Evolutionary conservation across 2,113 vertebrate genomes (phyloP).

Genomic region (Speoplatyrhinus poulsoni): DNA sequence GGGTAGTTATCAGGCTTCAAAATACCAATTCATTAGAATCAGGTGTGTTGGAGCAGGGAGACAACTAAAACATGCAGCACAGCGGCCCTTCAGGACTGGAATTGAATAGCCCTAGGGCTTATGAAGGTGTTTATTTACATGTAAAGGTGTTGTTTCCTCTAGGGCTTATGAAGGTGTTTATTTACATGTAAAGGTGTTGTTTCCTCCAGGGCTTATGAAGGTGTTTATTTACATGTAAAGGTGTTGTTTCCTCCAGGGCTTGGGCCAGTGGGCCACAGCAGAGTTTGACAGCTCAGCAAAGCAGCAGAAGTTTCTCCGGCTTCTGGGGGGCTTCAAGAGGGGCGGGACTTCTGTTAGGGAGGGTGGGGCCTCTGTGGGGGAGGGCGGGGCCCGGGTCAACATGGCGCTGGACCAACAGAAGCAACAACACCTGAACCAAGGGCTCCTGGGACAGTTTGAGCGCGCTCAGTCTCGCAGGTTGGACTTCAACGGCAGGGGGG

Average conservation of each 20-base stretch:
- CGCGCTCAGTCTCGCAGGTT: conserved; percentile 80
- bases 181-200: background rate
- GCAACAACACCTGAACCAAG: conserved; percentile 78
- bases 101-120: no score
- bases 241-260: conserved; percentile 46
- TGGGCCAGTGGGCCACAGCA: conserved; percentile 92
- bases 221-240: no score
- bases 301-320: conserved; percentile 87
- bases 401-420: conserved; percentile 83
- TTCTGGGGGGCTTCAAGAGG: conserved; percentile 92
- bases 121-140: no score
- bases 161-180: no score
- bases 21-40: no score
- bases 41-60: no score
- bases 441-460: conserved; percentile 85
- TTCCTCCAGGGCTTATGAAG: conserved; percentile 61
- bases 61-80: no score
- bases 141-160: no score
- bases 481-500: conserved; percentile 69
- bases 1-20: no score
- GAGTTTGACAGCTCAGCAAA: conserved; percentile 79
- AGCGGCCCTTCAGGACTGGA: no score
- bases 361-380: background rate
- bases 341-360: conserved; percentile 16
- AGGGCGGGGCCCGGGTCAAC: conserved; percentile 50